These are phyloP conservation scores for Tricholauxania praeusta DNA, from an alignment of 2,888 invertebrate species.

Conservation along the genomic window DNA sequence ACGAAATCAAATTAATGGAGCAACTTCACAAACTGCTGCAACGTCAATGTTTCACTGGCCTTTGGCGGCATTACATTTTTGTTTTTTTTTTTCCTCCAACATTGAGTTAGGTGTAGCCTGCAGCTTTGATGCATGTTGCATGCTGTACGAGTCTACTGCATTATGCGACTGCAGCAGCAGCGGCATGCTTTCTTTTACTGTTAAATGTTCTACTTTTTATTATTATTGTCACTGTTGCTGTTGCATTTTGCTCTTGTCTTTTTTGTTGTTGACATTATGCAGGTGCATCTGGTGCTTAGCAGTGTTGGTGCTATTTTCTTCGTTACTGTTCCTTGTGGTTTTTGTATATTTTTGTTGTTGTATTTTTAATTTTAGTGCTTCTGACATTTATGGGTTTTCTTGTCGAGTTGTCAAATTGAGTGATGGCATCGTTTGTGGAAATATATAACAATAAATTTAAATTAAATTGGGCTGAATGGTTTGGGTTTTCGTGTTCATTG, in stretches of 20 bases:
- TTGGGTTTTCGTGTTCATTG: too few species aligned
- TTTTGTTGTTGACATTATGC: constrained; percentile 19
- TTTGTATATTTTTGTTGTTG: constrained; percentile 7
- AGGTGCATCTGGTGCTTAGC: constrained; percentile 23
- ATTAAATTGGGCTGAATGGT: background rate
- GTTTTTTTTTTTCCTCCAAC: too few species aligned
- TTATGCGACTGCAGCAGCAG: too few species aligned
- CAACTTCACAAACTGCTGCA: too few species aligned
- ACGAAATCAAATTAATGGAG: too few species aligned
- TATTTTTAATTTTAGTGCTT: constrained; percentile 36
- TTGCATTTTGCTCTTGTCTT: background rate
- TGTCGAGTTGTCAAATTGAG: constrained; percentile 49
- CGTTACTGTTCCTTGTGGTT: background rate
- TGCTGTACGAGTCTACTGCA: too few species aligned
- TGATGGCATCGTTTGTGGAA: constrained; percentile 39
- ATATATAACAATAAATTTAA: constrained; percentile 10
- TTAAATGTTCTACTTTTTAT: too few species aligned
- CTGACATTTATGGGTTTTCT: constrained; percentile 50
- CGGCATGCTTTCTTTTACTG: too few species aligned
- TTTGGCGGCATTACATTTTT: too few species aligned
- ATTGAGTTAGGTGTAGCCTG: too few species aligned
- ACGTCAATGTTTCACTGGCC: too few species aligned
- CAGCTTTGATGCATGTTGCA: too few species aligned
- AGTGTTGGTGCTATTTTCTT: constrained; percentile 1
- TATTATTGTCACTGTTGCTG: background rate